phyloP scores from a whole-genome alignment of 2,888 invertebrate species.

The Drosophila mercatorum region DNA sequence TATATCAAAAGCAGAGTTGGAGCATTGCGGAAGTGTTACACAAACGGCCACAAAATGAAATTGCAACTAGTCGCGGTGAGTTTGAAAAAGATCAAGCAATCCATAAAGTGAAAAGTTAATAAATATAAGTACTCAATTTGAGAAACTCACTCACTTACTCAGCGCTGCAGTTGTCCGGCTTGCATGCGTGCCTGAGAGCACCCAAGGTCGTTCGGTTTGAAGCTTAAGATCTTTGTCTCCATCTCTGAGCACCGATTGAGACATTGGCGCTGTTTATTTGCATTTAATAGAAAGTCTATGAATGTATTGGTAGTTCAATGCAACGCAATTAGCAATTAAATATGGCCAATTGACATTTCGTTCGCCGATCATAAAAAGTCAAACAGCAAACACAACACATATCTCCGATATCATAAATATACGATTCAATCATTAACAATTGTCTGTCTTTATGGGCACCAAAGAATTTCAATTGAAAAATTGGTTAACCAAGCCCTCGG shows the following conservation, averaged over 20 bases:
- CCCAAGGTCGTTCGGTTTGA: slow-evolving; percentile 65
- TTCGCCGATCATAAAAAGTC: slow-evolving; percentile 30
- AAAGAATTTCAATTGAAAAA: slow-evolving; percentile 65
- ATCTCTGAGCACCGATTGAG: slow-evolving; percentile 28
- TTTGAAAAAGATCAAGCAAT: slow-evolving; percentile 42
- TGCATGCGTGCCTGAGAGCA: slow-evolving; percentile 26
- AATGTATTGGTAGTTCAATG: slow-evolving; percentile 50
- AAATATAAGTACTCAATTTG: slow-evolving; percentile 7
- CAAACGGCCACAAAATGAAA: slow-evolving; percentile 52
- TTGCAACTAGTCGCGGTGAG: slow-evolving; percentile 75
- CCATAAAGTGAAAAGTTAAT: neutral
- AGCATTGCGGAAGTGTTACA: slow-evolving; percentile 57
- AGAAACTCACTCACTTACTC: slow-evolving; percentile 12
- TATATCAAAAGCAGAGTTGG: slow-evolving; percentile 27
- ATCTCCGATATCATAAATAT: slow-evolving; percentile 50
- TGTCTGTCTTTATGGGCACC: slow-evolving; percentile 36
- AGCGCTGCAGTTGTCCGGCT: slow-evolving; percentile 24
- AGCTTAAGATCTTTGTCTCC: slow-evolving; percentile 57
- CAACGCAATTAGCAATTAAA: slow-evolving; percentile 64
- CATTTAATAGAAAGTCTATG: slow-evolving; percentile 71
- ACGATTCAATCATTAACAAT: slow-evolving; percentile 67
- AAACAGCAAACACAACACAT: slow-evolving; percentile 32
- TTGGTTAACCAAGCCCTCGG: slow-evolving; percentile 72
- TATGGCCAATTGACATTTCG: slow-evolving; percentile 66
- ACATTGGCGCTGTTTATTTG: slow-evolving; percentile 55